Base-by-base conservation (phyloP, 53 echinoderm and acorn worm genomes). In the Actinopyga echinites region DNA sequence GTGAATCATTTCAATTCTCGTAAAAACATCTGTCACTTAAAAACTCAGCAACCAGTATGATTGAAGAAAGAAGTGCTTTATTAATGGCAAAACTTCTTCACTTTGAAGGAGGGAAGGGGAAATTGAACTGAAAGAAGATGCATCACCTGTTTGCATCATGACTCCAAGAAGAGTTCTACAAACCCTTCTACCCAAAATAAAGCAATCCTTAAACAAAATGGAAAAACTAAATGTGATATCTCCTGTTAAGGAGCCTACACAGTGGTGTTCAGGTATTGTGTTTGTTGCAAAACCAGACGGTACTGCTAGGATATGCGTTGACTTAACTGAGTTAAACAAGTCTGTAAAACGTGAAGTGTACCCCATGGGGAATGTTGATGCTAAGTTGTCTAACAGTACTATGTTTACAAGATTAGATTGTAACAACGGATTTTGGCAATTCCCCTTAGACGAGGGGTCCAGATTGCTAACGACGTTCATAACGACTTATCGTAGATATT, bases 351-450 rank as follows among this genome's bases (percentile, higher is more conserved):
- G 87, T 63, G 73, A 61, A 69, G 19, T 73, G 57, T 58, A 84
- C 32, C 66, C 87, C n/a, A n/a, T n/a, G n/a, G n/a, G n/a, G n/a
- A 21, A 75, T 90, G 67, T 10, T 83, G 8, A 54, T 17, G 84
- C 79, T 17, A 84, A 84, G 40, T 22, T 84, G n/a, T 56, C 58
- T 19, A 65, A 26, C 24, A 55, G 69, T 29, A 69, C 56, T 20
- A 58, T 88, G 21, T 88, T 84, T 34, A 45, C 89, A 29, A 64
- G 75, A 31, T 56, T 88, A 11, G 78, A 88, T 43, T 77, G 79
- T 13, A 88, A 88, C 75, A 88, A 79, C 28, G 78, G 79, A 25
- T 88, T 88, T 88, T 88, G 88, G 89, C 89, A 88, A 66, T 17
- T 88, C 30, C 84, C 78, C 1, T 56, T 88, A 25, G 84, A 84